Evolutionary conservation across 1,140 invertebrate species (phyloP).

Genomic region (Nephila pilipes): DNA sequence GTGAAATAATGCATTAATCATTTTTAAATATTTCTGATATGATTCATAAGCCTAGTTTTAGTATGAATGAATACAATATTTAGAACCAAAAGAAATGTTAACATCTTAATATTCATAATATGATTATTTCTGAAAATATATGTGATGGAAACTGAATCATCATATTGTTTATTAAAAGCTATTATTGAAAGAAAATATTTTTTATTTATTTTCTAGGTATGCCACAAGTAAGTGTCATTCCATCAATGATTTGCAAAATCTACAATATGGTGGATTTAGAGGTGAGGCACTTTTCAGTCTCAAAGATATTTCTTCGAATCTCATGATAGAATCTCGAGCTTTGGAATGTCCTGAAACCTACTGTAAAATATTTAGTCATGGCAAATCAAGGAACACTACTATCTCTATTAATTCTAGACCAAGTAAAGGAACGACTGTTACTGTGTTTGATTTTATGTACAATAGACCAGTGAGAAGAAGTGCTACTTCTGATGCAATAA

Average conservation of each 20-base stretch:
- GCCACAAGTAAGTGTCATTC: slow-evolving; percentile 85
- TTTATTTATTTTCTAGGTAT: slow-evolving; percentile 81
- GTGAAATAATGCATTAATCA: too few relatives aligned
- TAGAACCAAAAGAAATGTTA: too few relatives aligned
- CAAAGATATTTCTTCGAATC: slow-evolving; percentile 82
- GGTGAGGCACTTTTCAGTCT: slow-evolving; percentile 86
- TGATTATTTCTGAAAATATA: too few relatives aligned
- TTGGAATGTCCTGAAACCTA: slow-evolving; percentile 81
- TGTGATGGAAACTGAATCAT: too few relatives aligned
- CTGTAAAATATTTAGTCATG: slow-evolving; percentile 82
- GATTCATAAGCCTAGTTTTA: too few relatives aligned
- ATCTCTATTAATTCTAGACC: slow-evolving; percentile 81
- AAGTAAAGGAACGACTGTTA: slow-evolving; percentile 86
- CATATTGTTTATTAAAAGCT: too few relatives aligned
- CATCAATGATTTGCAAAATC: slow-evolving; percentile 82
- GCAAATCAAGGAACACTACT: slow-evolving; percentile 79
- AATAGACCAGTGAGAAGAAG: slow-evolving; percentile 85
- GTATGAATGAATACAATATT: too few relatives aligned
- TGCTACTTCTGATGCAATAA: slow-evolving; percentile 82
- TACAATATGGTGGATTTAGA: slow-evolving; percentile 84
- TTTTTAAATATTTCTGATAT: too few relatives aligned
- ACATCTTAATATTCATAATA: too few relatives aligned
- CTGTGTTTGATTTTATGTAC: slow-evolving; percentile 85
- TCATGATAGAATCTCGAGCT: slow-evolving; percentile 84
- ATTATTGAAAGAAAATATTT: not conserved